These are phyloP conservation scores for Ectemnius cavifrons DNA, from an alignment of 2,888 invertebrate species.

Conservation along the genomic window DNA sequence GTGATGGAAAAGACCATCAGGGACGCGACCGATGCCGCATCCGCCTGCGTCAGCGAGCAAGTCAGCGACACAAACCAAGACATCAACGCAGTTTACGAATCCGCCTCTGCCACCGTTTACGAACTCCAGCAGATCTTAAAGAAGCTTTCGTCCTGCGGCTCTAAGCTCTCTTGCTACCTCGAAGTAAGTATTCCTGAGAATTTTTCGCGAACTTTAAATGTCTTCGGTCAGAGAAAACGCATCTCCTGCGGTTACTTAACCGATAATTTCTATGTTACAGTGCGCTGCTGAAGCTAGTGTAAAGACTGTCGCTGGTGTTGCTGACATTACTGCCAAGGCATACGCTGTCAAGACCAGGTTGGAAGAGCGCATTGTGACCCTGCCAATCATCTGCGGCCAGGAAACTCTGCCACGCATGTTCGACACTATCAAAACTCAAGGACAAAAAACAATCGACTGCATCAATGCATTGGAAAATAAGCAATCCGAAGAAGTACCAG, in stretches of 20 bases:
- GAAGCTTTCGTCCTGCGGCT: not conserved
- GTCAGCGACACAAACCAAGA: not conserved
- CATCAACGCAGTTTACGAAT: not conserved
- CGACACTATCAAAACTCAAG: not conserved
- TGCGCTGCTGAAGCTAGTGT: slow-evolving; percentile 1
- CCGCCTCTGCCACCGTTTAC: not conserved
- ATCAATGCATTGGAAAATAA: no score
- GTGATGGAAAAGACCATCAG: slow-evolving; percentile 24
- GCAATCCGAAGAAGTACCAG: no score
- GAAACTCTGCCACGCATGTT: not conserved
- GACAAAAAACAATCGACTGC: not conserved
- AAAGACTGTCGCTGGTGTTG: not conserved
- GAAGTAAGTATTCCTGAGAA: not conserved
- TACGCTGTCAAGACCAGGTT: not conserved
- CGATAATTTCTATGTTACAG: not conserved
- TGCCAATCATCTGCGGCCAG: not conserved
- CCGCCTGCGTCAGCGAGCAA: slow-evolving; percentile 13
- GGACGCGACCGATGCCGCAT: not conserved
- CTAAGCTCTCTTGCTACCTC: not conserved
- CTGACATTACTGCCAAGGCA: not conserved
- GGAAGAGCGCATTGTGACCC: not conserved
- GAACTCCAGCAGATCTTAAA: not conserved
- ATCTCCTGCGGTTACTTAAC: no score
- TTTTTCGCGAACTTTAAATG: not conserved
- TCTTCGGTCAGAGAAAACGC: no score